Evolutionary conservation across 2,888 invertebrate species (phyloP), one percentile per base, ranked within the genome.

Genomic region (Lithophane ornitopus): DNA sequence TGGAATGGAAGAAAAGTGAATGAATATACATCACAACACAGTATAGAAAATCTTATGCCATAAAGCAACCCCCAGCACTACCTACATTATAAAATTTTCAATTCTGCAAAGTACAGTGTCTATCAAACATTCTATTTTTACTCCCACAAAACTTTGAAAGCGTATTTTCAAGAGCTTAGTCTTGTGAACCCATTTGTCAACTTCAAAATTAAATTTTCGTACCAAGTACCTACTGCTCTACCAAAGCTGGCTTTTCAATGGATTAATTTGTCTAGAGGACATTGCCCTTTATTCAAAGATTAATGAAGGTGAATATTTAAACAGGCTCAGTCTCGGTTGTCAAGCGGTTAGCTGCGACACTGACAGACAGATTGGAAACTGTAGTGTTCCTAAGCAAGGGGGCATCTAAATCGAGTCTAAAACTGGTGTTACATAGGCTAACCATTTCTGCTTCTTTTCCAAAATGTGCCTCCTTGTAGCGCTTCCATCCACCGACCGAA

Each of bases 271-370:
- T 76, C 75, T 85, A 67, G 70, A 82, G 80, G 82, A 70, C 79
- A 67, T 85, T 78, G 72, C 56, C 77, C 85, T 84, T 78, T 72
- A 78, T 82, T 77, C 65, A 76, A 81, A 83, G 81, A 83, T 85
- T 85, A 85, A 81, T 85, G 74, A 85, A 83, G 85, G 83, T 85
- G 85, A 76, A 81, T 81, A 76, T 76, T 85, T 81, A 70, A 80
- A 52, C 39, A 80, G 44, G 28, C 56, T 39, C 52, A 3, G 71
- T 71, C 70, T 74, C 49, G 11, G 76, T 77, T 81, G 81, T 69
- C 81, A 81, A 65, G 66, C 49, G 81, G 28, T 46, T 59, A 68
- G 70, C 67, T 70, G 22, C 12, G 46, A 71, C 67, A 68, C 19
- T 67, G 63, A 81, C 34, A 39, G 76, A 52, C 61, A 70, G 46